A percentile compares a stretch with the other conserved stretches of the same genome.
Evolutionary conservation across 1,140 invertebrate genomes (phyloP).

Genomic region (Nautilus pompilius): DNA sequence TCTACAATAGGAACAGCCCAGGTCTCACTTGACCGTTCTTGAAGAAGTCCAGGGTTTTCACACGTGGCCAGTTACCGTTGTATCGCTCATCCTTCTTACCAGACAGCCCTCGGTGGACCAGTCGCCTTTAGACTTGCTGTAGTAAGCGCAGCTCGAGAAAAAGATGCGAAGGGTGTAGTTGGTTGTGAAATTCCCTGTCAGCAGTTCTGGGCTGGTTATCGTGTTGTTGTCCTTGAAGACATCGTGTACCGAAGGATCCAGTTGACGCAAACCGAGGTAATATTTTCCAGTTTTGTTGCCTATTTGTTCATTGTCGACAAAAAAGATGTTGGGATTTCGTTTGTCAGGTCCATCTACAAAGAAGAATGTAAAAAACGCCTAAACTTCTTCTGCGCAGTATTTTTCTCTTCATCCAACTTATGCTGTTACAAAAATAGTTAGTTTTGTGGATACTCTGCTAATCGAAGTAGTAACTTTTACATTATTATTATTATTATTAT

Average conservation of each 20-base stretch:
- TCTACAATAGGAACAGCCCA: too few species aligned
- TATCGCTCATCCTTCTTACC: slow-evolving; percentile 22
- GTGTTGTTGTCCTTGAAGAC: slow-evolving; percentile 9
- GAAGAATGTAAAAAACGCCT: too few species aligned
- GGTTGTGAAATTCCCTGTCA: slow-evolving; percentile 15
- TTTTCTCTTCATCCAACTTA: too few species aligned
- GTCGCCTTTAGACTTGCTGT: slow-evolving; percentile 15
- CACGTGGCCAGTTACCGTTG: too few species aligned
- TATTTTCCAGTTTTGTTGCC: slow-evolving; percentile 22
- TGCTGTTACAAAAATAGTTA: too few species aligned
- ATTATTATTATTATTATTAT: too few species aligned
- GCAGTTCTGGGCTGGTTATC: slow-evolving; percentile 12
- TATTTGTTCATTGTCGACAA: slow-evolving; percentile 18
- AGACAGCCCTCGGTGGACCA: slow-evolving; percentile 34
- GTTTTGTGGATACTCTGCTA: too few species aligned
- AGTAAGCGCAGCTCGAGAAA: slow-evolving; percentile 25
- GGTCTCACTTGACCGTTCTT: too few species aligned
- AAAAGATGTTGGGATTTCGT: slow-evolving; percentile 19
- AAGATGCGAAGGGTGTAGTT: slow-evolving; percentile 22
- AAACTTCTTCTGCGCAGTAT: too few species aligned
- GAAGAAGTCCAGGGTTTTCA: too few species aligned
- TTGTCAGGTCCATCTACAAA: too few species aligned
- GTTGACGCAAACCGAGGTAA: slow-evolving; percentile 30
- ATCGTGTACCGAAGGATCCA: slow-evolving; percentile 20
- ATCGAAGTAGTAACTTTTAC: too few species aligned